phyloP scores from a whole-genome alignment of 1,140 invertebrate species.

The Wasmannia auropunctata region DNA sequence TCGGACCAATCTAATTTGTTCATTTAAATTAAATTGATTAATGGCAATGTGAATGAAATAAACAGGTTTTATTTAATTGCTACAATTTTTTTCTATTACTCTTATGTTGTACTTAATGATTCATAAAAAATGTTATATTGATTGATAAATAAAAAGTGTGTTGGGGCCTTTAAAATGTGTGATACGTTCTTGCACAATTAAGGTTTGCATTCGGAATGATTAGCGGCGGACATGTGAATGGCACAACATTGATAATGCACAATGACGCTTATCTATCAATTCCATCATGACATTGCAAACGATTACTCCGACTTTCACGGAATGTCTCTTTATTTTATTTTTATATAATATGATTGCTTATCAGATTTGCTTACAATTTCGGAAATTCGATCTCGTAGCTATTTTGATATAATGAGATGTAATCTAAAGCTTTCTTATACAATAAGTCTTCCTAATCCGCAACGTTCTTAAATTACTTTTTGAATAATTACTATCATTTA shows the following conservation, averaged over 20 bases:
- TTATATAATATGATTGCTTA: neutral
- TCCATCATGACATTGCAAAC: neutral
- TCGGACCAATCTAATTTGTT: neutral
- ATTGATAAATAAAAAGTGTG: neutral
- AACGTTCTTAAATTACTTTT: neutral
- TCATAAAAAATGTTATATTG: too few species aligned
- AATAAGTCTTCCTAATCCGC: neutral
- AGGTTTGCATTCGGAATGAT: neutral
- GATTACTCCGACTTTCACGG: neutral
- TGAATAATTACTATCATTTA: neutral
- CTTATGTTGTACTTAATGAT: neutral
- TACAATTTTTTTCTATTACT: neutral
- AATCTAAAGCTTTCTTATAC: neutral
- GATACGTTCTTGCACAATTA: constrained; percentile 7
- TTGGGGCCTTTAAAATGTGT: neutral
- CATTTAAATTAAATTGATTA: neutral
- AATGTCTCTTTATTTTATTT: neutral
- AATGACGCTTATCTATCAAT: constrained; percentile 18
- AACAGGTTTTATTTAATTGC: neutral
- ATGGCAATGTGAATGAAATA: neutral
- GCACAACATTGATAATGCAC: neutral
- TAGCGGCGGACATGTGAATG: neutral
- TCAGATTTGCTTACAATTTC: neutral
- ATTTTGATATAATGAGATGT: neutral
- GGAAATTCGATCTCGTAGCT: too few species aligned